A percentile compares a stretch with the other conserved stretches of the same genome.
Conservation (phyloP, 1,140 invertebrate species). For the Nebria ingens region DNA sequence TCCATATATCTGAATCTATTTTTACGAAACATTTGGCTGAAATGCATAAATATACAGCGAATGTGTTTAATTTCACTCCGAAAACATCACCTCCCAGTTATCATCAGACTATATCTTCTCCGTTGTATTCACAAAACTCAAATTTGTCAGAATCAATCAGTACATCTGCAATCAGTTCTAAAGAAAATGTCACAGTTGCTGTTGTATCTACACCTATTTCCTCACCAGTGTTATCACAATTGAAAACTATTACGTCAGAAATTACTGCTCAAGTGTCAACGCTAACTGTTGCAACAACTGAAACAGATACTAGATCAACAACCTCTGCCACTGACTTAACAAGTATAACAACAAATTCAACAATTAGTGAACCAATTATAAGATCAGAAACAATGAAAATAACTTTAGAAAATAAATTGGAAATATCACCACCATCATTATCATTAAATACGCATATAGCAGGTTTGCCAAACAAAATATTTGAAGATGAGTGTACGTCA, state of each 20-base stretch:
- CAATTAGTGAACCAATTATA: slow-evolving; percentile 31
- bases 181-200: not conserved
- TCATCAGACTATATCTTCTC: not conserved
- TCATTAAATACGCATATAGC: slow-evolving; percentile 43
- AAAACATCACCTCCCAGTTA: slow-evolving; percentile 16
- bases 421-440: slow-evolving; percentile 42
- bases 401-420: slow-evolving; percentile 40
- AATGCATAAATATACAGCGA: slow-evolving; percentile 28
- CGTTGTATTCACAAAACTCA: not conserved
- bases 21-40: slow-evolving; percentile 26
- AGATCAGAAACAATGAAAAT: slow-evolving; percentile 38
- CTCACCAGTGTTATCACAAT: not conserved
- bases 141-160: not conserved
- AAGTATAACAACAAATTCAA: slow-evolving; percentile 32
- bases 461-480: slow-evolving; percentile 47
- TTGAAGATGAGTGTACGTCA: slow-evolving; percentile 48
- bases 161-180: not conserved
- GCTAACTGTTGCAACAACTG: slow-evolving; percentile 37
- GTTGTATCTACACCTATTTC: not conserved
- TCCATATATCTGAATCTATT: slow-evolving; percentile 26
- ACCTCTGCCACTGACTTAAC: slow-evolving; percentile 26
- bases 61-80: slow-evolving; percentile 21
- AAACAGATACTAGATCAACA: slow-evolving; percentile 22
- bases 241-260: not conserved
- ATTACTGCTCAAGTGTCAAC: not conserved